phyloP scores from a whole-genome alignment of 2,888 invertebrate species.

The Rotaria sp. region DNA sequence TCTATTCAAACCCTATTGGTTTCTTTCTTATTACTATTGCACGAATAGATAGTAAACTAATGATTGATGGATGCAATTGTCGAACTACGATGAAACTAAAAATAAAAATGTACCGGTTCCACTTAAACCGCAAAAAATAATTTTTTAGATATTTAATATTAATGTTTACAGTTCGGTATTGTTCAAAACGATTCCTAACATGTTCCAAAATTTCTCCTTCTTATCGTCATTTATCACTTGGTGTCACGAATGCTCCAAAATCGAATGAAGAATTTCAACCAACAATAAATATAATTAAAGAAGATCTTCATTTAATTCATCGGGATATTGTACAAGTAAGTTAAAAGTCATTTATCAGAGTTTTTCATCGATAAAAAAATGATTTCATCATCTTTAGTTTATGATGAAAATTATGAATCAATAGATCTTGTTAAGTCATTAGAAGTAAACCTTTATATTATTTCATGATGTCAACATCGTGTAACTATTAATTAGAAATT shows the following conservation, averaged over 20 bases:
- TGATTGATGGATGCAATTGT: too few species aligned
- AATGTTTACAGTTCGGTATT: background rate
- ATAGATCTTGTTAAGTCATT: slow-evolving; percentile 90
- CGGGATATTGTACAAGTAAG: slow-evolving; percentile 6
- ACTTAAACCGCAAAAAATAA: background rate
- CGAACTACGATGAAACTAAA: too few species aligned
- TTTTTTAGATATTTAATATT: background rate
- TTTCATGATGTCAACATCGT: slow-evolving; percentile 89
- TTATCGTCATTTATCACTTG: background rate
- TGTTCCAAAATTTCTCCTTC: background rate
- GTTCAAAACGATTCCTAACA: background rate
- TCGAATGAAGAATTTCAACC: background rate
- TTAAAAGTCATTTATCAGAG: background rate
- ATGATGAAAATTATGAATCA: slow-evolving; percentile 56
- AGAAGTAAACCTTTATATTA: slow-evolving; percentile 95
- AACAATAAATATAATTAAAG: background rate
- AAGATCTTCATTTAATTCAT: slow-evolving; percentile 7
- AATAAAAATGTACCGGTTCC: background rate
- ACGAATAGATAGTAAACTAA: background rate
- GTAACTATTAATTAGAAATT: slow-evolving; percentile 99
- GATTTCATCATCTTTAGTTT: background rate
- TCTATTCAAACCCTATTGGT: background rate
- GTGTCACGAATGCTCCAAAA: background rate
- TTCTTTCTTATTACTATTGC: background rate
- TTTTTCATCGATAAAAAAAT: background rate